Evolutionary conservation across 2,797 vertebrate species (phyloP).

Genomic region (Spondyliosoma cantharus): DNA sequence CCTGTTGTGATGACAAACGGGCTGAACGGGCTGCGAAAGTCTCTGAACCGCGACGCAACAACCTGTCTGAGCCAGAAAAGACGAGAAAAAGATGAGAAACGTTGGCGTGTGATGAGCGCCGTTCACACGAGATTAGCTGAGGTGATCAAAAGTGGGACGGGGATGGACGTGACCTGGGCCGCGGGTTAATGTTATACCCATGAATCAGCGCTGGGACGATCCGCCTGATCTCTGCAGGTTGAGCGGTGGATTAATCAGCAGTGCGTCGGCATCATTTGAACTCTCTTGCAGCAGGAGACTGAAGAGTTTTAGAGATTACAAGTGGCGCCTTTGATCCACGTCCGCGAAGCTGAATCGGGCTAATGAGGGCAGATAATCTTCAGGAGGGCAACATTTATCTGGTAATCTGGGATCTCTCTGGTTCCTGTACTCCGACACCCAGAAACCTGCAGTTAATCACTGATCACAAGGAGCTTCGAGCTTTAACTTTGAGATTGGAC

Average conservation of each 20-base stretch:
- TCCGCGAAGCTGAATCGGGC: constrained; percentile 35
- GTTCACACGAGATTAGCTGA: background rate
- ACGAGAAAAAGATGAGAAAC: background rate
- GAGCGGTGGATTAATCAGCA: background rate
- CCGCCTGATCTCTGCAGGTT: background rate
- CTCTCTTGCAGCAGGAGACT: background rate
- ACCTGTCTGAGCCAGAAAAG: background rate
- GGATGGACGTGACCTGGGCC: background rate
- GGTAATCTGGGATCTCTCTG: constrained; percentile 22
- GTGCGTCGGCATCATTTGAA: background rate
- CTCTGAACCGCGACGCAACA: background rate
- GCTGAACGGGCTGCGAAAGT: too few species aligned
- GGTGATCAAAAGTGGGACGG: background rate
- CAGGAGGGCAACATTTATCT: background rate
- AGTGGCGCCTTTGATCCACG: constrained; percentile 49
- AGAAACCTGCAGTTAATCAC: constrained; percentile 26
- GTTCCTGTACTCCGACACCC: background rate
- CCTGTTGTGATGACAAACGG: background rate
- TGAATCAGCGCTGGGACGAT: background rate
- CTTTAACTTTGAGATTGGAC: constrained; percentile 10
- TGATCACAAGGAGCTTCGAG: constrained; percentile 8
- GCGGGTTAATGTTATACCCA: constrained; percentile 2
- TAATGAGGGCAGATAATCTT: constrained; percentile 37
- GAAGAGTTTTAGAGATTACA: constrained; percentile 26
- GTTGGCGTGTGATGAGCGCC: background rate